Percentiles rank a stretch among this genome's conserved stretches.
Evolutionary conservation across 2,797 vertebrate species (phyloP).

Genomic region (Coilia nasus): DNA sequence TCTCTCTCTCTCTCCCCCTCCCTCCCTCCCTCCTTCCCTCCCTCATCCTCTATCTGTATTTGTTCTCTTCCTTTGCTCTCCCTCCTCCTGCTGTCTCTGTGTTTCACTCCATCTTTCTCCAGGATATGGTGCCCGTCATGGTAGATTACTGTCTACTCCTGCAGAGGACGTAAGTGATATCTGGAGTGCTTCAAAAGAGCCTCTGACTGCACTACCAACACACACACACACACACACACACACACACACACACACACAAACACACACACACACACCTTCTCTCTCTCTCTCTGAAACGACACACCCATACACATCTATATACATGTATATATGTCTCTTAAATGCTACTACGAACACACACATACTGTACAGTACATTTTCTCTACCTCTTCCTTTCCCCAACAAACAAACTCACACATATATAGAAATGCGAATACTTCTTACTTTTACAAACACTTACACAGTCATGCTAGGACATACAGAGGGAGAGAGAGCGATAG

Average conservation of each 20-base stretch:
- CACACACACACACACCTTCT: neutral
- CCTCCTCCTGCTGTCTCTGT: neutral
- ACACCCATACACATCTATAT: too few relatives aligned
- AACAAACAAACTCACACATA: neutral
- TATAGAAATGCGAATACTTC: too few relatives aligned
- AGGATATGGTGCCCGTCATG: slow-evolving; percentile 91
- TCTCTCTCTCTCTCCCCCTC: neutral
- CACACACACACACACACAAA: neutral
- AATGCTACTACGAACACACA: neutral
- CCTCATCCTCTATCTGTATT: neutral
- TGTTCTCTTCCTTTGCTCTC: neutral
- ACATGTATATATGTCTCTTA: too few relatives aligned
- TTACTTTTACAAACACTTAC: too few relatives aligned
- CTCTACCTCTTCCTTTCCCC: neutral
- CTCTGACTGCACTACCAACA: slow-evolving; percentile 7
- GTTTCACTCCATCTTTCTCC: slow-evolving; percentile 33
- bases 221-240: neutral
- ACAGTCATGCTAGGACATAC: too few relatives aligned
- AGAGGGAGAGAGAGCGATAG: too few relatives aligned
- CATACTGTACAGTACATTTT: neutral
- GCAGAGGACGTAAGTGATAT: slow-evolving; percentile 85
- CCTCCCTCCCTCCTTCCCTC: slow-evolving; percentile 17
- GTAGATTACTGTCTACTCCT: slow-evolving; percentile 94
- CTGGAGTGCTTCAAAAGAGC: slow-evolving; percentile 20
- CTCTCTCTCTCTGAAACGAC: neutral